Evolutionary conservation across 2,797 vertebrate species (phyloP), one percentile per base, ranked within the genome.

Genomic region (Etheostoma nigrum): DNA sequence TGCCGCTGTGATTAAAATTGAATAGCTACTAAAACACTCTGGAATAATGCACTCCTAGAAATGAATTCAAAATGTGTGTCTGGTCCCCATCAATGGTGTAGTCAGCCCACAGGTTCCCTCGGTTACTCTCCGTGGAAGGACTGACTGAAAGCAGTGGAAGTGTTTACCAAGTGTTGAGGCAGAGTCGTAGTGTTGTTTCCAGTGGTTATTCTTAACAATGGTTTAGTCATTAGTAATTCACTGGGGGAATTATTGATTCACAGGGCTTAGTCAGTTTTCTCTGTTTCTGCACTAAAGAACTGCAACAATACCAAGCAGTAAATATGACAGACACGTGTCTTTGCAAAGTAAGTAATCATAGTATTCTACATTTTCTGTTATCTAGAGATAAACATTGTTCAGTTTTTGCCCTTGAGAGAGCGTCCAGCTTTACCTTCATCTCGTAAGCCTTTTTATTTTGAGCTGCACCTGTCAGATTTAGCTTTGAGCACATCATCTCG

Each of bases 11-110:
- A 86, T 86, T 83, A 81, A 71, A 82, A 33, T 80, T 77, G 52
- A 84, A 86, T 67, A 48, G 60, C 61, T 14, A 60, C 77, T 77
- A 82, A 84, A 76, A 69, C 78, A 55, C 66, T 51, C 0, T 36
- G 67, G 51, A 81, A 84, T 80, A 74, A 88, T 27, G 51, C 65
- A 78, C 77, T 65, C 63, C 44, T 19, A 7, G 21, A 67, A 77
- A 75, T 89, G 0, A 78, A 85, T 76, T 57, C 14, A 51, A 80
- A 59, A 88, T 77, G 77, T 5, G 7, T 21, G 12, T 49, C 21
- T 49, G 70, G 71, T 81, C 52, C 36, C 33, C n/a, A 1, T 54
- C 48, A 18, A 16, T 42, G 10, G 57, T 3, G 57, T 14, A 23
- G 9, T 10, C 59, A 2, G 18, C 23, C 21, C n/a, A 10, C 54